These are phyloP conservation scores for Nasonia vitripennis DNA, from an alignment of 1,140 invertebrate species.

Conservation along the genomic window DNA sequence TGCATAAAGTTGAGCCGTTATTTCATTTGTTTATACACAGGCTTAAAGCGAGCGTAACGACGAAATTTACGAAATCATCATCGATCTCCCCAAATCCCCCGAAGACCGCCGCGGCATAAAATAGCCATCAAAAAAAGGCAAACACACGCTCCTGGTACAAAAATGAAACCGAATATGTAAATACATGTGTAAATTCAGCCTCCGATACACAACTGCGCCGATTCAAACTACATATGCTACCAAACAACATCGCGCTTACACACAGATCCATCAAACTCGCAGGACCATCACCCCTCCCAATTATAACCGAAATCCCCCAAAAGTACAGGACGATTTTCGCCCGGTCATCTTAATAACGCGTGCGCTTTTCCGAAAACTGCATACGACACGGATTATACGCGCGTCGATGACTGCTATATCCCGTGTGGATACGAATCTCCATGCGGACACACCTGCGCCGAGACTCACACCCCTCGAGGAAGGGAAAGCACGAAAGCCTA, in stretches of 20 bases:
- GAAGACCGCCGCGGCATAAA: not conserved
- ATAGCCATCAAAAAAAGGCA: not conserved
- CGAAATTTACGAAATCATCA: not conserved
- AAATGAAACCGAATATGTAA: slow-evolving; percentile 18
- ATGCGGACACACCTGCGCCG: not conserved
- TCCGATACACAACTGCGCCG: not conserved
- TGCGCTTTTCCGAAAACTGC: not conserved
- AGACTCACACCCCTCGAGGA: not conserved
- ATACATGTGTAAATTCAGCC: slow-evolving; percentile 9
- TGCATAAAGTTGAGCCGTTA: not conserved
- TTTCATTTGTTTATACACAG: not conserved
- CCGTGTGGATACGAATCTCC: not conserved
- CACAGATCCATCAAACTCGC: not conserved
- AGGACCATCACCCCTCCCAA: slow-evolving; percentile 6
- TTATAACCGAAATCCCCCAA: slow-evolving; percentile 16
- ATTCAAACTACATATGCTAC: slow-evolving; percentile 17
- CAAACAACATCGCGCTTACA: not conserved
- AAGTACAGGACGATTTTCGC: not conserved
- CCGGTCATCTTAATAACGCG: not conserved
- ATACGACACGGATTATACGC: not conserved
- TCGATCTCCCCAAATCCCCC: not conserved
- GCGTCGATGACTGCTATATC: slow-evolving; percentile 13
- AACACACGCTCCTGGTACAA: not conserved
- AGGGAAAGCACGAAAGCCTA: not conserved
- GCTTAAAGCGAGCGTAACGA: not conserved